Conservation (phyloP, 2,113 vertebrate species). For the Grammomys surdaster region DNA sequence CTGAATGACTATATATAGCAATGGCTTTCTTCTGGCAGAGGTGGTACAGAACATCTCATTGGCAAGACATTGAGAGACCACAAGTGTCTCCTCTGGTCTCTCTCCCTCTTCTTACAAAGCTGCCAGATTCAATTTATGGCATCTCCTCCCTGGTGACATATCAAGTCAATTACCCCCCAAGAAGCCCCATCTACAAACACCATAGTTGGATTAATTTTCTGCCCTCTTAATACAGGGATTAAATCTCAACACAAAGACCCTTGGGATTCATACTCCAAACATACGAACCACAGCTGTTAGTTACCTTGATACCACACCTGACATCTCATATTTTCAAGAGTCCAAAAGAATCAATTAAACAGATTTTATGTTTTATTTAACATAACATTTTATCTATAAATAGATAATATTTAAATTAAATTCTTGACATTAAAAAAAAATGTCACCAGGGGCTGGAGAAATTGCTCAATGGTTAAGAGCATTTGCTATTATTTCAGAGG, state of each 20-base stretch:
- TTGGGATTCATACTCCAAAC: background rate
- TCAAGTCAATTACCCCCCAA: background rate
- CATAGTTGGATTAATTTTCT: background rate
- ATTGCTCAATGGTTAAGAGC: background rate
- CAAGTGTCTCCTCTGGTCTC: background rate
- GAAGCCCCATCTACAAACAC: background rate
- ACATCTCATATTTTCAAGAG: background rate
- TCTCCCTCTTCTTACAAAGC: background rate
- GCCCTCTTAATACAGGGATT: background rate
- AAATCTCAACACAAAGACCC: background rate
- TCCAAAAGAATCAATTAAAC: background rate
- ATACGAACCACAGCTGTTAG: background rate
- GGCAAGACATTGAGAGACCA: background rate
- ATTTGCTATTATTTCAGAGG: background rate
- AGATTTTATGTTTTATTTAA: background rate
- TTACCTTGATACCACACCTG: background rate
- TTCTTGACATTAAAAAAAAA: constrained; percentile 19
- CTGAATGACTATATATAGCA: background rate
- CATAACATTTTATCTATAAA: background rate
- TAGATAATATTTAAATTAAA: background rate
- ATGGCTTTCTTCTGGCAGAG: background rate
- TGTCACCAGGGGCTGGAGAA: background rate
- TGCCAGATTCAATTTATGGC: background rate
- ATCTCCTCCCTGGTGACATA: background rate
- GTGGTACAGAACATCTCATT: background rate